Percentiles rank a stretch among this genome's conserved stretches.
Evolutionary conservation across 2,888 invertebrate species (phyloP).

Genomic region (Catocala fraxini): DNA sequence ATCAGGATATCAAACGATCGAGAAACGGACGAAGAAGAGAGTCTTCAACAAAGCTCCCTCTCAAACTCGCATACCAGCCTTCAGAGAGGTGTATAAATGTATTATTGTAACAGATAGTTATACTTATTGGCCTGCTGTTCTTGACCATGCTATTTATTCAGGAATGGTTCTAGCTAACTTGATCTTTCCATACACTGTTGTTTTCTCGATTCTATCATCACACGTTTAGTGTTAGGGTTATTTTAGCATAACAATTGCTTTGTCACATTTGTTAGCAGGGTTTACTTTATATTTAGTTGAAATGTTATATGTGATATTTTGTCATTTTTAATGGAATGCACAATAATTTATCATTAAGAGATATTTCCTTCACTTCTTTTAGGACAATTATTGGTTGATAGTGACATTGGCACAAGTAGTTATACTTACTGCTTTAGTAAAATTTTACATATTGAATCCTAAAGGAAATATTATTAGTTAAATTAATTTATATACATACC

Average conservation of each 20-base stretch:
- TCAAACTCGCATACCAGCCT: conserved; percentile 76
- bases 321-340: not conserved
- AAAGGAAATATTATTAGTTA: conserved; percentile 16
- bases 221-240: too few relatives aligned
- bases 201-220: too few relatives aligned
- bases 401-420: conserved; percentile 20
- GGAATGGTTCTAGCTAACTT: too few relatives aligned
- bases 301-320: not conserved
- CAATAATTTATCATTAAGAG: conserved; percentile 1
- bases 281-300: not conserved
- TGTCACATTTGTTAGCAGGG: not conserved
- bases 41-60: conserved; percentile 72
- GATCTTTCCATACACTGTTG: too few relatives aligned
- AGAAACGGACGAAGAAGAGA: conserved; percentile 92
- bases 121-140: not conserved
- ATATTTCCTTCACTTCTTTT: conserved; percentile 1
- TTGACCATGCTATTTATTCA: too few relatives aligned
- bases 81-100: conserved; percentile 74
- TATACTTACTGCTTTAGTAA: conserved; percentile 11
- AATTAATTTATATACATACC: conserved; percentile 1
- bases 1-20: conserved; percentile 96
- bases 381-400: conserved; percentile 2
- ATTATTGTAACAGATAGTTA: not conserved
- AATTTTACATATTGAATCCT: conserved; percentile 18
- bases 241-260: too few relatives aligned